phyloP scores from a whole-genome alignment of 2,888 invertebrate species.

The Nezara viridula region DNA sequence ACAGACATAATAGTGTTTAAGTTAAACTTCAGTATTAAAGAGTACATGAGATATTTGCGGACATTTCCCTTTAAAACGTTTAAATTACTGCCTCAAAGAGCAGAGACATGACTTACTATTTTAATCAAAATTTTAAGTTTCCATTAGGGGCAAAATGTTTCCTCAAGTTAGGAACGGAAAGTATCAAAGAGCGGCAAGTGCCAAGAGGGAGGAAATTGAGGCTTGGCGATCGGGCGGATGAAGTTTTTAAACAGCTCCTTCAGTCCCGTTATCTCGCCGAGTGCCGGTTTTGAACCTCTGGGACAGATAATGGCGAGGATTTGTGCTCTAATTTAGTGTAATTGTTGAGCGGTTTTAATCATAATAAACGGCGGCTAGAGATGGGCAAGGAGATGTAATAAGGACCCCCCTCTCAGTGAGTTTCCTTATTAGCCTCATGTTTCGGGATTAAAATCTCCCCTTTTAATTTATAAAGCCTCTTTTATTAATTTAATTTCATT shows the following conservation, averaged over 20 bases:
- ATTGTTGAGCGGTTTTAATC: conserved; percentile 56
- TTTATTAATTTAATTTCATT: conserved; percentile 53
- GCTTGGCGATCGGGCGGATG: conserved; percentile 27
- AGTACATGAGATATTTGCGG: not conserved
- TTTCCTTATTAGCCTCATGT: conserved; percentile 56
- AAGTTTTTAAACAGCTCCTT: conserved; percentile 41
- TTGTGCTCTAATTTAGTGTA: conserved; percentile 47
- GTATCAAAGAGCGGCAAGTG: conserved; percentile 13
- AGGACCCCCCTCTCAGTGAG: not conserved
- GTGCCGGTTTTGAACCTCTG: conserved; percentile 9
- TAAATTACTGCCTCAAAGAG: not conserved
- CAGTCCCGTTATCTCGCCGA: not conserved
- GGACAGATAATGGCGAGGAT: conserved; percentile 39
- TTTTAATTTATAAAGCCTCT: conserved; percentile 53
- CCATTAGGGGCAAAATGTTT: conserved; percentile 11
- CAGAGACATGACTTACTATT: conserved; percentile 3
- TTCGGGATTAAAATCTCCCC: conserved; percentile 53
- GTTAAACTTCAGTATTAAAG: too few relatives aligned
- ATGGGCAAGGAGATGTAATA: conserved; percentile 30
- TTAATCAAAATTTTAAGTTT: conserved; percentile 42
- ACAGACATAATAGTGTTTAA: too few relatives aligned
- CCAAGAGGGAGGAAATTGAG: conserved; percentile 41
- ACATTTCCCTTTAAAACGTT: not conserved
- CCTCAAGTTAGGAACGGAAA: not conserved
- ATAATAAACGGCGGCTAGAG: conserved; percentile 42